These are phyloP conservation scores for Hippocampus comes DNA, from an alignment of 2,113 vertebrate genomes.

Conservation along the genomic window DNA sequence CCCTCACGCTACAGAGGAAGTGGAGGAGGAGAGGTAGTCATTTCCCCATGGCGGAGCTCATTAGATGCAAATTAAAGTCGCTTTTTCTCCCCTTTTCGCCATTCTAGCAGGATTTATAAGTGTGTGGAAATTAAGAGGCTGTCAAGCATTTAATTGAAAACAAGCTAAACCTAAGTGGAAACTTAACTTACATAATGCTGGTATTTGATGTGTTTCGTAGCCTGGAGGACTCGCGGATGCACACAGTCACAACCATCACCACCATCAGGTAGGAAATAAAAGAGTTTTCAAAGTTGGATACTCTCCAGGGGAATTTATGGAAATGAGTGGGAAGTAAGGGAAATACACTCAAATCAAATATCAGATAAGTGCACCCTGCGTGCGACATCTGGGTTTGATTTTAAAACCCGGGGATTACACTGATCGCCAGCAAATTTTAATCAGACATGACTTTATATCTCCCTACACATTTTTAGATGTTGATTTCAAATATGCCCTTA, in stretches of 20 bases:
- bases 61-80: slow-evolving; percentile 37
- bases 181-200: slow-evolving; percentile 27
- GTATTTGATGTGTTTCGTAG: slow-evolving; percentile 45
- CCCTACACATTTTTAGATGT: no score
- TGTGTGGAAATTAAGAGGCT: slow-evolving; percentile 35
- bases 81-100: slow-evolving; percentile 8
- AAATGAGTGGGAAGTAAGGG: not conserved
- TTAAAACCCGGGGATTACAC: no score
- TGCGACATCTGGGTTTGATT: not conserved
- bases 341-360: not conserved
- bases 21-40: slow-evolving; percentile 51
- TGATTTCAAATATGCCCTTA: no score
- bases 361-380: not conserved
- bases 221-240: slow-evolving; percentile 20
- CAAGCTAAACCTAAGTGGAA: slow-evolving; percentile 30
- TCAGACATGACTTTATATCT: no score
- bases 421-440: no score
- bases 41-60: slow-evolving; percentile 11
- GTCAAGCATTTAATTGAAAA: slow-evolving; percentile 52
- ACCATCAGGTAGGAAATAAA: slow-evolving; percentile 42
- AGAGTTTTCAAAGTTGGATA: not conserved
- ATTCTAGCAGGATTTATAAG: slow-evolving; percentile 33
- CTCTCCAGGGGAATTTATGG: not conserved
- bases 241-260: slow-evolving; percentile 45
- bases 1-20: not conserved